phyloP scores from a whole-genome alignment of 92 coral and sea anemone genomes.

The Zoanthus solanderi region DNA sequence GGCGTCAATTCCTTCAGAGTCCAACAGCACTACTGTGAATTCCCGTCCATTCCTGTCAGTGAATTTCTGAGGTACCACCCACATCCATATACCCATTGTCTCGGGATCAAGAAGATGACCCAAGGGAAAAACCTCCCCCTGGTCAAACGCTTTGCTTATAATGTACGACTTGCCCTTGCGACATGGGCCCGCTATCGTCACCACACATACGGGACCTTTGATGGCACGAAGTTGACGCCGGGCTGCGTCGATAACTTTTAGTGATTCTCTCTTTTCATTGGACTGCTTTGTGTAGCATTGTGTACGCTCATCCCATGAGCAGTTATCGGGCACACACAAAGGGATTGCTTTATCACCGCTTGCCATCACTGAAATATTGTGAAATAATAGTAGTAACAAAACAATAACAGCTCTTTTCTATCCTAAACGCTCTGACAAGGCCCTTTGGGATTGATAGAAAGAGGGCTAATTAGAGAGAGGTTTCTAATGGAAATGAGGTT shows the following conservation, averaged over 20 bases:
- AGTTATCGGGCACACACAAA: too few relatives aligned
- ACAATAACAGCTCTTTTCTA: too few relatives aligned
- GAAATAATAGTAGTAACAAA: too few relatives aligned
- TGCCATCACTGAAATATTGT: too few relatives aligned
- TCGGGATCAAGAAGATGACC: slow-evolving; percentile 66
- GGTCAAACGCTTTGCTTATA: slow-evolving; percentile 59
- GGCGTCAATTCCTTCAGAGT: slow-evolving; percentile 87
- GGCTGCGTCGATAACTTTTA: neutral
- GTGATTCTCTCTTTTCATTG: neutral
- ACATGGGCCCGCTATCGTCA: slow-evolving; percentile 70
- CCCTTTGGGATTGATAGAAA: too few relatives aligned
- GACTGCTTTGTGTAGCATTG: too few relatives aligned
- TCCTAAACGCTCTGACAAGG: too few relatives aligned
- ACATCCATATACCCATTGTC: slow-evolving; percentile 79
- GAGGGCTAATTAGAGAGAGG: too few relatives aligned
- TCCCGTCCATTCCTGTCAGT: slow-evolving; percentile 57
- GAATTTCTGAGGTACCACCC: slow-evolving; percentile 43
- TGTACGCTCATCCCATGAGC: too few relatives aligned
- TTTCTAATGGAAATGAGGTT: too few relatives aligned
- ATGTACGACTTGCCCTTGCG: slow-evolving; percentile 76
- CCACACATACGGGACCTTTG: slow-evolving; percentile 68
- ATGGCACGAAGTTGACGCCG: slow-evolving; percentile 22
- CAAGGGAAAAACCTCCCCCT: slow-evolving; percentile 55
- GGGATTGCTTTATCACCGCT: too few relatives aligned
- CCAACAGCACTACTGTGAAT: slow-evolving; percentile 81